Evolutionary conservation across 2,797 vertebrate genomes (phyloP).

Genomic region (Mareca penelope): DNA sequence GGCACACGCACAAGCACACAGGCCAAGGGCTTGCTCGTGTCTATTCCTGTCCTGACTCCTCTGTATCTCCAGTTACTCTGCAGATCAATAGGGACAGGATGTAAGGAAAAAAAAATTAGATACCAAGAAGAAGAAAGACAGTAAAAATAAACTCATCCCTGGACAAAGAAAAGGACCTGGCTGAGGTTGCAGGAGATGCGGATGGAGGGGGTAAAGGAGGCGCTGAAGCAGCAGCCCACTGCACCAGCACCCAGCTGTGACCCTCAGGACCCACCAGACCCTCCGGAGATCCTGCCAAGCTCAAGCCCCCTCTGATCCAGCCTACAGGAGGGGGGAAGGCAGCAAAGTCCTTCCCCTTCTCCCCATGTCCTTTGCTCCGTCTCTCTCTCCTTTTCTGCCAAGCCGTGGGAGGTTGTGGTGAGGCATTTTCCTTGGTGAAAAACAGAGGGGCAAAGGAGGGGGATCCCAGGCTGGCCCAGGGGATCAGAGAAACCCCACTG

Average conservation of each 20-base stretch:
- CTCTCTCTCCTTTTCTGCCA: background rate
- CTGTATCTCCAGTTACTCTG: constrained; percentile 68
- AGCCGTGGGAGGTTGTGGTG: background rate
- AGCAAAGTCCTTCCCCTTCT: background rate
- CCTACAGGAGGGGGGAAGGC: background rate
- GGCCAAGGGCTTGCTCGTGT: constrained; percentile 29
- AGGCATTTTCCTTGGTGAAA: background rate
- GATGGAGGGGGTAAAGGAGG: background rate
- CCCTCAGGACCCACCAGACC: background rate
- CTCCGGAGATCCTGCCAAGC: background rate
- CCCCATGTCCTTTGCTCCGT: accelerated
- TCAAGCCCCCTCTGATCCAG: background rate
- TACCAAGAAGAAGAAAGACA: background rate
- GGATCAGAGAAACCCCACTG: background rate
- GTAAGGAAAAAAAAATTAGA: background rate
- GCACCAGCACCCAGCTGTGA: background rate
- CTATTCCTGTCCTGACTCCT: constrained; percentile 67
- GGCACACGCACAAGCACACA: background rate
- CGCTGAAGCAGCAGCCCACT: background rate
- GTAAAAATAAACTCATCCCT: constrained; percentile 51
- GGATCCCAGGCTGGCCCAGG: background rate
- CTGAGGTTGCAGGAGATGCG: background rate
- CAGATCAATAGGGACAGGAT: constrained; percentile 71
- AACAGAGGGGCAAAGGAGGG: background rate
- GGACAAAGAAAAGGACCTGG: background rate